Evolutionary conservation across 2,797 vertebrate species (phyloP).

Genomic region (Platalea minor): DNA sequence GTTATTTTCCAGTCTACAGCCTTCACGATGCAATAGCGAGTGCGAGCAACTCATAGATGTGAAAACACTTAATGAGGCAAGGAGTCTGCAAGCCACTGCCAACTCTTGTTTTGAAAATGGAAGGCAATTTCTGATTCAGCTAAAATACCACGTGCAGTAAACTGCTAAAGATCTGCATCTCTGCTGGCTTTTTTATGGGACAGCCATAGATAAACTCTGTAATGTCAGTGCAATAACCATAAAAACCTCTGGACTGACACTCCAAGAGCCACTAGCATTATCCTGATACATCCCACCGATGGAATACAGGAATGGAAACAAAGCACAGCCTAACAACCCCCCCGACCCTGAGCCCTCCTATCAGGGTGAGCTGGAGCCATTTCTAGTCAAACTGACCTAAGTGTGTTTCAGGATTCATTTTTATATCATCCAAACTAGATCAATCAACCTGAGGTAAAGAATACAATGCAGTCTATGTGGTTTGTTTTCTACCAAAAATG

Average conservation of each 20-base stretch:
- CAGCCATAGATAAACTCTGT: not conserved
- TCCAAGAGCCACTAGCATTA: not conserved
- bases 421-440: not conserved
- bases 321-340: not conserved
- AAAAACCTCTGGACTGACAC: not conserved
- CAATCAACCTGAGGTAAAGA: not conserved
- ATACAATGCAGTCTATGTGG: not conserved
- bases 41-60: not conserved
- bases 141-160: not conserved
- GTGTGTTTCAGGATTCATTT: not conserved
- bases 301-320: not conserved
- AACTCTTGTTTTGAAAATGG: not conserved
- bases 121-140: not conserved
- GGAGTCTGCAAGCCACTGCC: not conserved
- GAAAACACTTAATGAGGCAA: not conserved
- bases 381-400: not conserved
- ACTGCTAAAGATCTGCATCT: not conserved
- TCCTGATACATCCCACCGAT: not conserved
- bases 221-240: not conserved
- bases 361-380: not conserved
- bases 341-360: not conserved
- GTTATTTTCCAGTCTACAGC: not conserved
- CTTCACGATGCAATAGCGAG: not conserved
- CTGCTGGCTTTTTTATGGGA: not conserved
- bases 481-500: not conserved